These are phyloP conservation scores for Lasioglossum figueresi DNA, from an alignment of 2,888 invertebrate genomes.

Conservation along the genomic window DNA sequence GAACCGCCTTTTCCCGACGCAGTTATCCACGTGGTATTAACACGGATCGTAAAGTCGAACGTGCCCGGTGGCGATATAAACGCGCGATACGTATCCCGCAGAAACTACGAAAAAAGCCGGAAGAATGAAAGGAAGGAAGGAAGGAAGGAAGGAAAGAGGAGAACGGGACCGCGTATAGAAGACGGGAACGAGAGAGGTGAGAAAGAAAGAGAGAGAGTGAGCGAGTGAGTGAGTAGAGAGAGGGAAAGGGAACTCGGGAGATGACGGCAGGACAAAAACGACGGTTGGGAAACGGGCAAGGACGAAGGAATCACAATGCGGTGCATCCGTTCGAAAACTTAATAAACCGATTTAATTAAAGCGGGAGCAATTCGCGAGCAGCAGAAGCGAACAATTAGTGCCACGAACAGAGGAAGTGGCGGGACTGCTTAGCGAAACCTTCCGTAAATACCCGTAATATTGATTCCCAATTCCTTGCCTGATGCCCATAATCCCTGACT, in stretches of 20 bases:
- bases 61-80: slow-evolving; percentile 70
- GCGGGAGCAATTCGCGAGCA: slow-evolving; percentile 67
- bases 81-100: slow-evolving; percentile 65
- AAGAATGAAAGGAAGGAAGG: slow-evolving; percentile 17
- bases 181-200: background rate
- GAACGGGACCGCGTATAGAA: background rate
- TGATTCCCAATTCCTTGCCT: slow-evolving; percentile 74
- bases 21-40: slow-evolving; percentile 74
- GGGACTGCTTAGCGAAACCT: slow-evolving; percentile 69
- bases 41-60: slow-evolving; percentile 73
- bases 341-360: slow-evolving; percentile 80
- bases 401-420: slow-evolving; percentile 63
- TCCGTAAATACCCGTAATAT: slow-evolving; percentile 72
- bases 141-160: slow-evolving; percentile 10
- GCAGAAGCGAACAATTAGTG: slow-evolving; percentile 71
- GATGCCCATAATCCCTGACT: slow-evolving; percentile 68
- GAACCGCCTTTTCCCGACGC: slow-evolving; percentile 61
- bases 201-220: background rate
- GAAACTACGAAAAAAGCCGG: slow-evolving; percentile 39
- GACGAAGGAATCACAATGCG: slow-evolving; percentile 62
- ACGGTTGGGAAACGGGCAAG: slow-evolving; percentile 19
- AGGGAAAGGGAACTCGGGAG: background rate
- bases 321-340: slow-evolving; percentile 74
- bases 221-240: background rate
- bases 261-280: slow-evolving; percentile 18